These are phyloP conservation scores for Planococcus citri DNA, from an alignment of 1,140 invertebrate species.

Conservation along the genomic window DNA sequence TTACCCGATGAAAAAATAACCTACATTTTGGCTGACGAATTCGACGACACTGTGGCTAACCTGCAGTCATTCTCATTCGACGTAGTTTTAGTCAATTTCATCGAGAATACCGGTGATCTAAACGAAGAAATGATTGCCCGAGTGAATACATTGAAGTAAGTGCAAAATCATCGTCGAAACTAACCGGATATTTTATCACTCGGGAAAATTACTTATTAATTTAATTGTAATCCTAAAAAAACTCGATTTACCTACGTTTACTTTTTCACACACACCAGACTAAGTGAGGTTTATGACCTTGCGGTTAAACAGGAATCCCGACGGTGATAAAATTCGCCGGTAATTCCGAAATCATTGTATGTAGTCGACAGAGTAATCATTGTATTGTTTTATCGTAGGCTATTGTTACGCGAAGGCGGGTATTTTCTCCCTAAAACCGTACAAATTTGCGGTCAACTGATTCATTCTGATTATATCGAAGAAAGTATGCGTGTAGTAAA, in stretches of 20 bases:
- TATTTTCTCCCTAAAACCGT: background rate
- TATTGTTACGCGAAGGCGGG: background rate
- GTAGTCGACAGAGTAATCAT: background rate
- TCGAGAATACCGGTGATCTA: background rate
- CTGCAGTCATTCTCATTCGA: background rate
- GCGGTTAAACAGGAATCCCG: background rate
- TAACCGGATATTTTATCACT: background rate
- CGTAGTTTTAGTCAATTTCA: background rate
- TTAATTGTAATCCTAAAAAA: too few species aligned
- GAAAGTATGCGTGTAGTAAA: constrained; percentile 4
- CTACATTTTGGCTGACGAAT: background rate
- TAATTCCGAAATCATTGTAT: background rate
- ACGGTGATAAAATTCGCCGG: background rate
- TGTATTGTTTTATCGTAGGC: background rate
- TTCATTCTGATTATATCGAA: background rate
- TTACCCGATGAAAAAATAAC: background rate
- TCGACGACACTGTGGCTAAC: background rate
- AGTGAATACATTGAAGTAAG: background rate
- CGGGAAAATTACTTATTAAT: too few species aligned
- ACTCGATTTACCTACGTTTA: too few species aligned
- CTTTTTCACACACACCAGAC: too few species aligned
- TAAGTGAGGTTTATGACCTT: background rate
- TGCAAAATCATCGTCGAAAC: background rate
- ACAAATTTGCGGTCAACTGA: background rate
- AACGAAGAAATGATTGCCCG: constrained; percentile 3